phyloP scores from a whole-genome alignment of 2,797 vertebrate species.

The Mastacembelus armatus region DNA sequence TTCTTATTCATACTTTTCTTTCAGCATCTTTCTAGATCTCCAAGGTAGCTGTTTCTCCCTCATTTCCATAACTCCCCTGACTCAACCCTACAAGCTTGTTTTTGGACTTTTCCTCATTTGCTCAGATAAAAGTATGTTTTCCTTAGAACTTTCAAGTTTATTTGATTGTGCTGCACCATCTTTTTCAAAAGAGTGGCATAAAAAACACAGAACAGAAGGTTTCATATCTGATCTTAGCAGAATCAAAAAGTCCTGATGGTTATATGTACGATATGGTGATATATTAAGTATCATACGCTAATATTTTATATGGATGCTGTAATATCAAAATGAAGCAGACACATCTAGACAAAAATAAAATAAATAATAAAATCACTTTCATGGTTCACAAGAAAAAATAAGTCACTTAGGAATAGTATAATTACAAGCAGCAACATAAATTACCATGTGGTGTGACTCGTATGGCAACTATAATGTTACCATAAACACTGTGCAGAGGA shows the following conservation, averaged over 20 bases:
- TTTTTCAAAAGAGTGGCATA: constrained; percentile 35
- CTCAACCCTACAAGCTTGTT: not conserved
- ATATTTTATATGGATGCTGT: no score
- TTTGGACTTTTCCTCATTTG: constrained; percentile 11
- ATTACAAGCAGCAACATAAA: constrained; percentile 11
- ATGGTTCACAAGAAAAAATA: no score
- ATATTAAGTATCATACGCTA: not conserved
- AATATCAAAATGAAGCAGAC: no score
- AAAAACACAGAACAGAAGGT: constrained; percentile 56
- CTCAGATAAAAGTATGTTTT: constrained; percentile 47
- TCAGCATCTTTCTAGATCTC: constrained; percentile 34
- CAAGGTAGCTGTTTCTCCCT: no score
- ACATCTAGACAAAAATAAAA: no score
- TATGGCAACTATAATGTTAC: constrained; percentile 7
- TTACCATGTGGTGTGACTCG: constrained; percentile 13
- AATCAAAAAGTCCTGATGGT: not conserved
- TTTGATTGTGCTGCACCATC: constrained; percentile 47
- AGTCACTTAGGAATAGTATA: no score
- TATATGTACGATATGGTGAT: not conserved
- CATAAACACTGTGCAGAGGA: constrained; percentile 16
- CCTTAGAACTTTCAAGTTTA: no score
- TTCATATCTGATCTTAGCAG: constrained; percentile 4
- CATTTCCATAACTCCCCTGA: not conserved
- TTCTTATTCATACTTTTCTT: constrained; percentile 26
- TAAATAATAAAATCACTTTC: no score